Percentiles rank a stretch among this genome's conserved stretches.
phyloP scores from a whole-genome alignment of 2,888 invertebrate species.

The Limulus polyphemus region DNA sequence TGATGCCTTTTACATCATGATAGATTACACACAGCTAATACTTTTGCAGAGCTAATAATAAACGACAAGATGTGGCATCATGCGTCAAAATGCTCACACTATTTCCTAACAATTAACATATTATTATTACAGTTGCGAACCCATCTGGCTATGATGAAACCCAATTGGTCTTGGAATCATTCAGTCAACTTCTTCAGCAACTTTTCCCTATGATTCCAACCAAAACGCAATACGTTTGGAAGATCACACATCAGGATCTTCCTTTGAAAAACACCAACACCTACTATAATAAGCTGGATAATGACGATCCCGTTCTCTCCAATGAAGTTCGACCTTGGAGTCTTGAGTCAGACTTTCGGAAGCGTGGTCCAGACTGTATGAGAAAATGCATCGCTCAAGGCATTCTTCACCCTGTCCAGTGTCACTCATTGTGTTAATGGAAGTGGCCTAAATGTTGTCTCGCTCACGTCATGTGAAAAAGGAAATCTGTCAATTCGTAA shows the following conservation, averaged over 20 bases:
- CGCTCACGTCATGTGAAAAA: too few species aligned
- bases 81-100: too few species aligned
- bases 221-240: conserved; percentile 23
- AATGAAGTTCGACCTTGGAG: conserved; percentile 8
- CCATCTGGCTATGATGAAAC: conserved; percentile 11
- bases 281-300: background rate
- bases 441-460: background rate
- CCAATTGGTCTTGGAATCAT: conserved; percentile 20
- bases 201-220: conserved; percentile 23
- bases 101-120: too few species aligned
- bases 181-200: conserved; percentile 21
- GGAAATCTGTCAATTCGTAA: too few species aligned
- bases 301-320: background rate
- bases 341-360: conserved; percentile 22
- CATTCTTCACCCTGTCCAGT: conserved; percentile 34
- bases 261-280: background rate
- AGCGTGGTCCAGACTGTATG: conserved; percentile 34
- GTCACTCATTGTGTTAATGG: conserved; percentile 34
- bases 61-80: too few species aligned
- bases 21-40: too few species aligned
- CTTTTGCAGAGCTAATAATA: too few species aligned
- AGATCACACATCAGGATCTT: conserved; percentile 15
- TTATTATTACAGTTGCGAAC: too few species aligned
- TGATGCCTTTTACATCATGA: too few species aligned
- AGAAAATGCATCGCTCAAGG: conserved; percentile 34